A percentile compares a stretch with the other conserved stretches of the same genome.
Conservation (phyloP, 2,113 vertebrate genomes). For the Noturus placidus region DNA sequence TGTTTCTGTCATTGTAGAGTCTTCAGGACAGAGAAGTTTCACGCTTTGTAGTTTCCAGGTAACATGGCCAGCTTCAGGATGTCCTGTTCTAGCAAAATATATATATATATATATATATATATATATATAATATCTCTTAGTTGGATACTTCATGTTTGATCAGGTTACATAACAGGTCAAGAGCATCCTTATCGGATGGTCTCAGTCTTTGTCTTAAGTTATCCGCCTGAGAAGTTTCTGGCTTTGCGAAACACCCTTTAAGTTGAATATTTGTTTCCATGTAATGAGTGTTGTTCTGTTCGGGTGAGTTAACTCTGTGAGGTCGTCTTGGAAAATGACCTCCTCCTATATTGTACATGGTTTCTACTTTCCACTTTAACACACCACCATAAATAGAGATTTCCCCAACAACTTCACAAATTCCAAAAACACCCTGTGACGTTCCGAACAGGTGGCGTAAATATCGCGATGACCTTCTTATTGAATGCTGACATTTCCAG, state of each 20-base stretch:
- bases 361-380: constrained; percentile 24
- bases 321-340: constrained; percentile 11
- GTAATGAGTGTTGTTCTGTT: neutral
- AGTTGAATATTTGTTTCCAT: neutral
- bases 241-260: constrained; percentile 9
- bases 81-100: neutral
- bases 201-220: neutral
- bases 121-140: neutral
- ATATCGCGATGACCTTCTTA: neutral
- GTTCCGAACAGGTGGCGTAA: neutral
- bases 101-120: neutral
- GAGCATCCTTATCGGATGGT: neutral
- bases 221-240: neutral
- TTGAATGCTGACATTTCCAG: neutral
- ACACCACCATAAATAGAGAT: constrained; percentile 12
- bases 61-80: neutral
- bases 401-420: neutral
- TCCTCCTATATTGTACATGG: constrained; percentile 5
- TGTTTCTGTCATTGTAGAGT: neutral
- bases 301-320: constrained; percentile 1
- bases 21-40: neutral
- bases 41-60: neutral
- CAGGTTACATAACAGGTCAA: neutral
- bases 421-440: neutral
- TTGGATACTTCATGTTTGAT: neutral